phyloP scores from a whole-genome alignment of 2,113 vertebrate genomes.

The Stictonetta naevosa region DNA sequence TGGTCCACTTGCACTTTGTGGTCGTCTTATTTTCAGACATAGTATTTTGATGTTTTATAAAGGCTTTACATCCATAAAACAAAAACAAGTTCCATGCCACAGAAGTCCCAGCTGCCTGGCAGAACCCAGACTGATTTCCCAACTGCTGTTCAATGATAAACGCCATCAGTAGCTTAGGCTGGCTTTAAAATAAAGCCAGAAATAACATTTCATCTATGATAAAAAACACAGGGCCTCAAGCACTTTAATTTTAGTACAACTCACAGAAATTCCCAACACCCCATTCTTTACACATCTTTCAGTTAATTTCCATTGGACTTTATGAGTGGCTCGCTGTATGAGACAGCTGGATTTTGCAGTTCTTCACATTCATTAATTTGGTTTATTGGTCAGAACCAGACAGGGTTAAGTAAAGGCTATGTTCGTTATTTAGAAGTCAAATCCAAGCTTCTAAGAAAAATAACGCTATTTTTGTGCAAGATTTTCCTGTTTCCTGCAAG shows the following conservation, averaged over 20 bases:
- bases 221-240: not conserved
- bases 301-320: constrained; percentile 4
- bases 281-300: constrained; percentile 28
- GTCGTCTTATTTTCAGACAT: not conserved
- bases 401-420: constrained; percentile 30
- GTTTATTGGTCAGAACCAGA: constrained; percentile 23
- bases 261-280: constrained; percentile 32
- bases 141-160: not conserved
- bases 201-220: not conserved
- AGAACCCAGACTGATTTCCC: not conserved
- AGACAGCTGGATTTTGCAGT: constrained; percentile 47
- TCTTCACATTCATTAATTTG: not conserved
- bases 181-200: constrained; percentile 38
- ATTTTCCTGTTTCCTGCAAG: constrained; percentile 41
- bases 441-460: constrained; percentile 7
- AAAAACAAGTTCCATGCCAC: not conserved
- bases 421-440: not conserved
- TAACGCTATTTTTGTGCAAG: not conserved
- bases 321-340: not conserved
- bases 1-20: not conserved
- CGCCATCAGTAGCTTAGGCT: not conserved
- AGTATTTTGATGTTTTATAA: not conserved
- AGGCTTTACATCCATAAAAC: not conserved
- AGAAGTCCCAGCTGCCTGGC: not conserved
- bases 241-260: not conserved